Conservation (phyloP, 2,888 invertebrate genomes). For the Himalopsyche anomala region DNA sequence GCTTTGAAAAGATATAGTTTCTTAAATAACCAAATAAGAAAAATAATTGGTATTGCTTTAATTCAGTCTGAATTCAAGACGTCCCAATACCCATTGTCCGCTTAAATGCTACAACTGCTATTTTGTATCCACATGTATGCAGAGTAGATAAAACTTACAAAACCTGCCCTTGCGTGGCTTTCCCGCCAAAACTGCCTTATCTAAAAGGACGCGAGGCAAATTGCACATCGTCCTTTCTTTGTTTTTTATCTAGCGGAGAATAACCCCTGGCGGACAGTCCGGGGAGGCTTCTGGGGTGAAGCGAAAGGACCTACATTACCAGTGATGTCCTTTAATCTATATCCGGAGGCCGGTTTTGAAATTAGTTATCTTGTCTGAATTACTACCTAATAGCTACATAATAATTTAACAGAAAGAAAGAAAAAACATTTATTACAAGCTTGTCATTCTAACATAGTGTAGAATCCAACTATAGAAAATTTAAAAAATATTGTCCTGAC, state of each 20-base stretch:
- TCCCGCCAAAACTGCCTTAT: conserved; percentile 59
- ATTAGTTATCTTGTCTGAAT: no score
- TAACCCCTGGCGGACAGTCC: conserved; percentile 50
- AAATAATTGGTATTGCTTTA: no score
- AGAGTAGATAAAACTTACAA: conserved; percentile 18
- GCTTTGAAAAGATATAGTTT: no score
- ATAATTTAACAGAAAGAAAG: no score
- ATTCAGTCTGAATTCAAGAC: neutral
- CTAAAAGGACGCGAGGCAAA: conserved; percentile 64
- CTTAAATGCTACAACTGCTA: neutral
- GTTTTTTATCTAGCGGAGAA: conserved; percentile 63
- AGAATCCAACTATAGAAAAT: no score
- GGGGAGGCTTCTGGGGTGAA: conserved; percentile 30
- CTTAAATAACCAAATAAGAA: no score
- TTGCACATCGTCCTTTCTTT: conserved; percentile 64
- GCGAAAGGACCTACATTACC: conserved; percentile 12
- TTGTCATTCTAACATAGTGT: no score
- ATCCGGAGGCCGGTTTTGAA: no score
- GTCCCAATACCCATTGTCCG: neutral
- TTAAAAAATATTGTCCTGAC: no score
- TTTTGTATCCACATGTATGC: neutral
- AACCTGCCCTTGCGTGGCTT: conserved; percentile 48
- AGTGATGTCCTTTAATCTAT: neutral
- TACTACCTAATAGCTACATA: no score
- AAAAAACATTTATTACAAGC: no score